Percentiles rank a stretch among this genome's conserved stretches.
Evolutionary conservation across 2,888 invertebrate species (phyloP).

Genomic region (Anthrax anthrax): DNA sequence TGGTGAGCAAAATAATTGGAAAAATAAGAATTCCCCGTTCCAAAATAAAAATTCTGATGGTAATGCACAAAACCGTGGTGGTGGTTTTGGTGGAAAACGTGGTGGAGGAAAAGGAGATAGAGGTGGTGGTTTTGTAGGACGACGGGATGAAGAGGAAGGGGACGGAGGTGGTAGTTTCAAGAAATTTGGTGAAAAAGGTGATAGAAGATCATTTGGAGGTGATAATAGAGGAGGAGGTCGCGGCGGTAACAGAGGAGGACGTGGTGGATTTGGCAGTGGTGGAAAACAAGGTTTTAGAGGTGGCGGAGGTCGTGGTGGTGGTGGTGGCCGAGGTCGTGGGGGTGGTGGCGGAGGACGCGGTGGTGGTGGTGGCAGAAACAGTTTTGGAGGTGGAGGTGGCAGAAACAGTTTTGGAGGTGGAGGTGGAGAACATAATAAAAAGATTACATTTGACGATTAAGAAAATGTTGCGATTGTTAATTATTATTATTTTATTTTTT

Average conservation of each 20-base stretch:
- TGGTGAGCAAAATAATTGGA: constrained; percentile 19
- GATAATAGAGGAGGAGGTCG: constrained; percentile 18
- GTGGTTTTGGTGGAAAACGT: constrained; percentile 15
- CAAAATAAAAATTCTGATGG: constrained; percentile 8
- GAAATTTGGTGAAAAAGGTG: constrained; percentile 20
- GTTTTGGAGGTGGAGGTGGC: constrained; percentile 16
- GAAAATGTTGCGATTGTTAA: constrained; percentile 13
- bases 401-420: constrained; percentile 16
- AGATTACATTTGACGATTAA: constrained; percentile 32
- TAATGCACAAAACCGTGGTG: constrained; percentile 17
- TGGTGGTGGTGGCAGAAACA: constrained; percentile 14
- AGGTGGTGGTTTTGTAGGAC: constrained; percentile 18
- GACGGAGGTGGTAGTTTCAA: constrained; percentile 22
- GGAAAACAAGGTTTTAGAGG: constrained; percentile 24
- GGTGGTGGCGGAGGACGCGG: constrained; percentile 14
- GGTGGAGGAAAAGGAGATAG: constrained; percentile 18
- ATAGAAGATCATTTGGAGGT: constrained; percentile 30
- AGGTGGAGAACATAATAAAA: constrained; percentile 22
- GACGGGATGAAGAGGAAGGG: constrained; percentile 21
- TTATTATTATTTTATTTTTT: constrained; percentile 1
- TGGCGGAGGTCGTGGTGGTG: constrained; percentile 16
- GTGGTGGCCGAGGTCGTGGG: constrained; percentile 17
- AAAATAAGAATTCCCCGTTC: constrained; percentile 11
- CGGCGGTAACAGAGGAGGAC: constrained; percentile 17
- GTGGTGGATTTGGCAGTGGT: constrained; percentile 25